Percentiles rank a stretch among this genome's conserved stretches.
Evolutionary conservation across 2,113 vertebrate genomes (phyloP).

Genomic region (Apteryx owenii): DNA sequence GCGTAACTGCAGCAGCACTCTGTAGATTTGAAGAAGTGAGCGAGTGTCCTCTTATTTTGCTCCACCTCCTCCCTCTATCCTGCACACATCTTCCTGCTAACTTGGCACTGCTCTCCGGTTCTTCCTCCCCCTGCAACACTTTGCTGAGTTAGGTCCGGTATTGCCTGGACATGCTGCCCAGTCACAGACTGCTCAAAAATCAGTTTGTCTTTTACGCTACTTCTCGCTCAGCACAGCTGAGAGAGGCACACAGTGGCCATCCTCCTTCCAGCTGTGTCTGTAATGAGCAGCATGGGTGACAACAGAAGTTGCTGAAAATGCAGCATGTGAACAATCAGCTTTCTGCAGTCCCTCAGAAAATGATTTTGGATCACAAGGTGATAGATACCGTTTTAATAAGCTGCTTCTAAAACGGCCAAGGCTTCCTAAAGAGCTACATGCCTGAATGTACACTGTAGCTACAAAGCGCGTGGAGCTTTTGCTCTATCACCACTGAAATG

Average conservation of each 20-base stretch:
- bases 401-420: background rate
- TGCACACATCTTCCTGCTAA: background rate
- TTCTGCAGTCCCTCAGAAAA: background rate
- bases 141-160: background rate
- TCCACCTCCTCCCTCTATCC: background rate
- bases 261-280: background rate
- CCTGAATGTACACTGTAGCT: background rate
- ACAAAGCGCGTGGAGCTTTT: background rate
- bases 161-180: background rate
- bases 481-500: background rate
- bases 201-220: too few relatives aligned
- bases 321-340: fast-evolving
- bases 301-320: background rate
- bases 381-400: background rate
- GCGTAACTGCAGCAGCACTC: background rate
- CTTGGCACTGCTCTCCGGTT: background rate
- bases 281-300: background rate
- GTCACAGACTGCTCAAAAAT: background rate
- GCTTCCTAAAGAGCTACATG: background rate
- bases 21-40: background rate
- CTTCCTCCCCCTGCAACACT: background rate
- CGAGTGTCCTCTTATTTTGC: background rate
- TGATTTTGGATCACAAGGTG: background rate
- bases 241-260: background rate
- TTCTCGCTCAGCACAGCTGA: background rate